Evolutionary conservation across 2,888 invertebrate species (phyloP).

Genomic region (Caenorhabditis doughertyi): DNA sequence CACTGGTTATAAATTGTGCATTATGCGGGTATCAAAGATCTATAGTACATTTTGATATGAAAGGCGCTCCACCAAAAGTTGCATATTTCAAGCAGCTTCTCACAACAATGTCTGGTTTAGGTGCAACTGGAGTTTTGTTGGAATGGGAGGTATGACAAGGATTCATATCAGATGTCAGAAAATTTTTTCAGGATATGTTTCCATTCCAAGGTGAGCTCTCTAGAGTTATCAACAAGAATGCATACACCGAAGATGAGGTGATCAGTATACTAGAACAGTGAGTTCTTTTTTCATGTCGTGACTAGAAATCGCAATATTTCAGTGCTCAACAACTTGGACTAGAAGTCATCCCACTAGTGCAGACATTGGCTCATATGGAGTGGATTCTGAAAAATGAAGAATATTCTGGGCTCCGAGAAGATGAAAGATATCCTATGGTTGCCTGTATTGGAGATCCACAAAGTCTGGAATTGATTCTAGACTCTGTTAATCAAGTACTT

Average conservation of each 20-base stretch:
- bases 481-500: conserved; percentile 71
- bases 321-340: conserved; percentile 85
- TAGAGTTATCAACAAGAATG: conserved; percentile 87
- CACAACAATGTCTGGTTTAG: conserved; percentile 84
- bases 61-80: conserved; percentile 82
- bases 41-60: conserved; percentile 66
- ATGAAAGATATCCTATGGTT: conserved; percentile 70
- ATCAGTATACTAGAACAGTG: conserved; percentile 80
- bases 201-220: conserved; percentile 87
- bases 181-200: conserved; percentile 89
- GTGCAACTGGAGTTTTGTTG: conserved; percentile 89
- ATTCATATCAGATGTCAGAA: no score
- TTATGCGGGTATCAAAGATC: conserved; percentile 44
- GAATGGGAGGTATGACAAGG: conserved; percentile 92
- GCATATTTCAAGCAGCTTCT: conserved; percentile 85
- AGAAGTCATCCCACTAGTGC: conserved; percentile 89
- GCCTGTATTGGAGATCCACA: conserved; percentile 80
- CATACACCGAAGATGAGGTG: conserved; percentile 88
- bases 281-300: conserved; percentile 43
- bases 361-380: conserved; percentile 92
- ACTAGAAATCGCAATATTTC: conserved; percentile 69
- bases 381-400: conserved; percentile 88
- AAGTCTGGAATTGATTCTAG: conserved; percentile 82
- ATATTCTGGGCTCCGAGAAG: conserved; percentile 85
- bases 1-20: not conserved